phyloP scores from a whole-genome alignment of 1,140 invertebrate species.

The Platorchestia sp. region DNA sequence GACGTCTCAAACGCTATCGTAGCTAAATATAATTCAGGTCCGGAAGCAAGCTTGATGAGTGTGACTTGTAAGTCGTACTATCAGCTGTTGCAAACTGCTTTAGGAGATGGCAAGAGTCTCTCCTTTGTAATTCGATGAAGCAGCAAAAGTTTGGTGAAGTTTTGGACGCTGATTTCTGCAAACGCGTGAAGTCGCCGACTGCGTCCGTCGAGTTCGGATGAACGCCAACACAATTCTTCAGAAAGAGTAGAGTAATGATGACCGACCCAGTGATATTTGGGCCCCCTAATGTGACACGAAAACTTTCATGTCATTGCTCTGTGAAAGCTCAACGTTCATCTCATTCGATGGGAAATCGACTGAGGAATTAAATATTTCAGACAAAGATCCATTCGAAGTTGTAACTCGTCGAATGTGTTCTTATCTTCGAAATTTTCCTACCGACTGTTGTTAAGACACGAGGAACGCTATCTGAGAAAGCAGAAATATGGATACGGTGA shows the following conservation, averaged over 20 bases:
- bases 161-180: background rate
- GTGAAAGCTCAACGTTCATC: too few relatives aligned
- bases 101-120: background rate
- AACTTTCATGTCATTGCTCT: too few relatives aligned
- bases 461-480: background rate
- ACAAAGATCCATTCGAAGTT: too few relatives aligned
- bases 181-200: background rate
- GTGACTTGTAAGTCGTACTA: background rate
- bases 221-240: background rate
- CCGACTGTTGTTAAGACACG: too few relatives aligned
- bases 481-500: background rate
- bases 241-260: background rate
- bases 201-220: background rate
- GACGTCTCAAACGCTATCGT: background rate
- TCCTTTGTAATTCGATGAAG: background rate
- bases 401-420: too few relatives aligned
- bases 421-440: too few relatives aligned
- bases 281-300: background rate
- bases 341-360: too few relatives aligned
- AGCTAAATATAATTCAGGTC: background rate
- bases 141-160: background rate
- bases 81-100: background rate
- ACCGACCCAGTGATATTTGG: too few relatives aligned
- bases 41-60: background rate
- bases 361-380: too few relatives aligned